Conservation (phyloP, 2,797 vertebrate genomes). For the Orientallactaga sibirica region DNA sequence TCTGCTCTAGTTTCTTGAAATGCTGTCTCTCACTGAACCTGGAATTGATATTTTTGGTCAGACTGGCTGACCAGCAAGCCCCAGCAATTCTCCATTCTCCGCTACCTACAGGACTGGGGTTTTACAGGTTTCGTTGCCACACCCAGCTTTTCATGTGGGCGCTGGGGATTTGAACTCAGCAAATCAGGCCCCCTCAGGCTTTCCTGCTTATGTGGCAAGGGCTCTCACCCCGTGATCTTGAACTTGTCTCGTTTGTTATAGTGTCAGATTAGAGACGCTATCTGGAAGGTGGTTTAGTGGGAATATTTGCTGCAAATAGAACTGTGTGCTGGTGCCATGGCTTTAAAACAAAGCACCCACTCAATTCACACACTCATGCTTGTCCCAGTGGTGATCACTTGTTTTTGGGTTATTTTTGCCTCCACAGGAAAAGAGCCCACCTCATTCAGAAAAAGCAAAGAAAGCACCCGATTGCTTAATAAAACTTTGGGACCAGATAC, state of each 20-base stretch:
- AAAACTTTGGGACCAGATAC: conserved; percentile 90
- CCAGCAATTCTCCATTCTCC: too few species aligned
- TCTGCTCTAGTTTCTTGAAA: too few species aligned
- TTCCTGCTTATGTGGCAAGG: too few species aligned
- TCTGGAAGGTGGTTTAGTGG: neutral
- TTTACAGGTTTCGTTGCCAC: too few species aligned
- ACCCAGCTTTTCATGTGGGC: too few species aligned
- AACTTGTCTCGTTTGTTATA: neutral
- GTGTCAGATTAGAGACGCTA: neutral
- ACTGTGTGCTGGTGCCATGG: neutral
- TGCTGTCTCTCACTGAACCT: too few species aligned
- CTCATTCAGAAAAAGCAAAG: conserved; percentile 83
- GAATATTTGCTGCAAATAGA: neutral
- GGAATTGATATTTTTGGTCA: too few species aligned
- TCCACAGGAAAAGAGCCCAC: conserved; percentile 87
- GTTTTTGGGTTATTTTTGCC: conserved; percentile 78
- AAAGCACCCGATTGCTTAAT: conserved; percentile 87
- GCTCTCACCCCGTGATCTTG: too few species aligned
- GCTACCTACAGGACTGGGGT: too few species aligned
- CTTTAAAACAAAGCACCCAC: neutral
- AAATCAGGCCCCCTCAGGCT: too few species aligned
- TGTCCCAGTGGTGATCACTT: neutral
- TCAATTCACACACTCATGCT: neutral
- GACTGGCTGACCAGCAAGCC: too few species aligned
- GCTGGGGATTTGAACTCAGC: too few species aligned